Evolutionary conservation across 1,140 invertebrate species (phyloP).

Genomic region (Macrocentrus cingulum): DNA sequence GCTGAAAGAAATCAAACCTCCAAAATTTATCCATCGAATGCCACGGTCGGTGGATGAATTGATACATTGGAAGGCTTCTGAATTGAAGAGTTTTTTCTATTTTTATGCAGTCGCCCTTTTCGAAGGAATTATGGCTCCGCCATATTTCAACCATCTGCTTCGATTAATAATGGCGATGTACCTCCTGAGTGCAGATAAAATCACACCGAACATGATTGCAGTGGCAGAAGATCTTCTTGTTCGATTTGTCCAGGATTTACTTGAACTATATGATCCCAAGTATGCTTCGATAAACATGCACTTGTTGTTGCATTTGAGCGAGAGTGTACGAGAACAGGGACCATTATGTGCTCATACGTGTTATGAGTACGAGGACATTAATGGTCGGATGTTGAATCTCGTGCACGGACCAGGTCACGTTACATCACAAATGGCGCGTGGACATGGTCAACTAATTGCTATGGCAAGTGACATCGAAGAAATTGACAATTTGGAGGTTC

Average conservation of each 20-base stretch:
- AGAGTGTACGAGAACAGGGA: constrained; percentile 27
- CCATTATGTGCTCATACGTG: constrained; percentile 32
- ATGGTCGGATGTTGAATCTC: constrained; percentile 28
- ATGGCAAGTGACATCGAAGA: constrained; percentile 18
- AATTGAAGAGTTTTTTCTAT: constrained; percentile 27
- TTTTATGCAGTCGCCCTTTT: constrained; percentile 30
- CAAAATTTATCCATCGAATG: constrained; percentile 33
- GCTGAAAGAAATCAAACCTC: constrained; percentile 27
- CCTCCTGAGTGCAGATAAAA: constrained; percentile 3
- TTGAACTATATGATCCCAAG: constrained; percentile 27
- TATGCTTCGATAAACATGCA: constrained; percentile 35
- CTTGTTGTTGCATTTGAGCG: constrained; percentile 30
- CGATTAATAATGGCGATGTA: not conserved
- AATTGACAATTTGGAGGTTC: constrained; percentile 20
- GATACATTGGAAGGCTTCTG: constrained; percentile 31
- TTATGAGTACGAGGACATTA: constrained; percentile 34
- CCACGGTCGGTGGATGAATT: constrained; percentile 28
- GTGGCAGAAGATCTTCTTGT: constrained; percentile 18
- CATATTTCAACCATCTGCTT: constrained; percentile 20
- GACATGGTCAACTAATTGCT: constrained; percentile 25
- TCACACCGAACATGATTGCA: not conserved
- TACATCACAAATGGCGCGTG: constrained; percentile 29
- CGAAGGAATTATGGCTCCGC: constrained; percentile 25
- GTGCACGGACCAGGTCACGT: constrained; percentile 33
- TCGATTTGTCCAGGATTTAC: constrained; percentile 31